Base-by-base conservation (phyloP, 2,797 vertebrate species). In the Oceanodroma leucorhoa region DNA sequence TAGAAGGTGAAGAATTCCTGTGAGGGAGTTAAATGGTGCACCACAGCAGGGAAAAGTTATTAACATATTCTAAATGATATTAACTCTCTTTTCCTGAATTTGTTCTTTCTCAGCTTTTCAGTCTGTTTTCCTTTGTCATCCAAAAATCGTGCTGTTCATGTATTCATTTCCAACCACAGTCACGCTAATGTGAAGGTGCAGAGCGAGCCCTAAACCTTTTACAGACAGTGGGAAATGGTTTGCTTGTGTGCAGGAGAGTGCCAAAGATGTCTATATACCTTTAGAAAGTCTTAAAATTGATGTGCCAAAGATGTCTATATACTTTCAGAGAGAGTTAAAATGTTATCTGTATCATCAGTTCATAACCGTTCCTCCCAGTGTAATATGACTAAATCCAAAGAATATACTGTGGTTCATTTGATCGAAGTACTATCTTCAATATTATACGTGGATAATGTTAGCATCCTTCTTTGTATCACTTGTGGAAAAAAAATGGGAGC, bases 401-500 rank as follows among this genome's bases (percentile, higher is more conserved):
- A 91, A 84, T 81, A 36, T 86, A 76, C 32, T 84, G 38, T 75
- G 55, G 46, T 86, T 96, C 48, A 53, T 95, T 92, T 94, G 79
- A 82, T 83, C 4, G 8, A 91, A 81, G 16, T 48, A n/a, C 13
- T 91, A 18, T 51, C 15, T 79, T 75, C 62, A 80, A 3, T 96
- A n/a, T 79, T 86, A 24, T 60, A 55, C 75, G 90, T 95, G 26
- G 58, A 84, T 90, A 95, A 87, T 80, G 77, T 83, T 95, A 88
- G 26, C 48, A 51, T 70, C 66, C 43, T 87, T 45, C 8, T 66
- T 69, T 62, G 6, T 77, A 50, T 88, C 27, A 82, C 43, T 55
- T 50, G 66, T 86, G 51, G 20, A 89, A 62, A 22, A 62, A 71
- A 66, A 14, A 29, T 10, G 61, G 19, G 66, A 91, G 61, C 11